phyloP scores from a whole-genome alignment of 2,888 invertebrate species.

The Heliconius ismenius region DNA sequence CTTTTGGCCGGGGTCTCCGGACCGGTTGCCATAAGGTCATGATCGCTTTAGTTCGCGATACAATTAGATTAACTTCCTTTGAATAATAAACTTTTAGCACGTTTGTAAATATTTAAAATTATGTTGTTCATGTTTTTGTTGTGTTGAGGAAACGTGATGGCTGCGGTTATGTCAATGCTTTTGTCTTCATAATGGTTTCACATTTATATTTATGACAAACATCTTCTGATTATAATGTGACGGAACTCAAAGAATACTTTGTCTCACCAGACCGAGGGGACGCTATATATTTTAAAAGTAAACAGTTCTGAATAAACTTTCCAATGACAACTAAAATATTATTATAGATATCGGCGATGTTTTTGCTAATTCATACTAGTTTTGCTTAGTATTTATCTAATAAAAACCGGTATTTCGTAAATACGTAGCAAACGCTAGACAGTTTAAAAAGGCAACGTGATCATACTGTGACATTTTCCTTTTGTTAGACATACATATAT shows the following conservation, averaged over 20 bases:
- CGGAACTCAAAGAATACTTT: not conserved
- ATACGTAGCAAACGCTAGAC: not conserved
- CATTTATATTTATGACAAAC: too few relatives aligned
- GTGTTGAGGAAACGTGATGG: not conserved
- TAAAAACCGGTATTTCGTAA: not conserved
- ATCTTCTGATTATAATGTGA: too few relatives aligned
- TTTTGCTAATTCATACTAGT: not conserved
- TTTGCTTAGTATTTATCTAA: not conserved
- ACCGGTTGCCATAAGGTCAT: constrained; percentile 36
- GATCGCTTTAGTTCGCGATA: constrained; percentile 30
- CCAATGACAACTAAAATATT: not conserved
- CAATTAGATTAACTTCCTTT: constrained; percentile 34
- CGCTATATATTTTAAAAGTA: not conserved
- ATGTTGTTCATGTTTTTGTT: not conserved
- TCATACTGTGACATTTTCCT: not conserved
- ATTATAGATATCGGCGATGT: not conserved
- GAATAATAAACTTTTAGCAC: constrained; percentile 17
- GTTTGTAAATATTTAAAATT: constrained; percentile 17
- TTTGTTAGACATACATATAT: not conserved
- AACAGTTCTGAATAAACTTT: not conserved
- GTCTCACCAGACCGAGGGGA: not conserved
- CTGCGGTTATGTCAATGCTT: not conserved
- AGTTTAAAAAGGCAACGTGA: not conserved
- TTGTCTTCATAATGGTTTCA: not conserved
- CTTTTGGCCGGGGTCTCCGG: constrained; percentile 16